Conservation (phyloP, 2,888 invertebrate species). For the Volucella bombylans region DNA sequence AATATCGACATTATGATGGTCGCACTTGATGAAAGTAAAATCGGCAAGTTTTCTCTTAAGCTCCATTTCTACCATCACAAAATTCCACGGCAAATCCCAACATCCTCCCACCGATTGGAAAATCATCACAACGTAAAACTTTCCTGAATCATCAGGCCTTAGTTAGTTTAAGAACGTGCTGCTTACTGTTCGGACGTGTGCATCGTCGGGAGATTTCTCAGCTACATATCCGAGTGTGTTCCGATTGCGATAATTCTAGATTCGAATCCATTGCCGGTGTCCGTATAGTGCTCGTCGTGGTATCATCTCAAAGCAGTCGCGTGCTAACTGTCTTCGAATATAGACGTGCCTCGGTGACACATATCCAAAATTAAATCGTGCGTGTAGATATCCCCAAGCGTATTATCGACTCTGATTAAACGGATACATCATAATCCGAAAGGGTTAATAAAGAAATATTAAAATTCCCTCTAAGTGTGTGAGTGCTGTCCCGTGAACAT, state of each 20-base stretch:
- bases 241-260: constrained; percentile 2
- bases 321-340: constrained; percentile 48
- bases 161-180: constrained; percentile 60
- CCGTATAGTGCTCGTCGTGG: constrained; percentile 7
- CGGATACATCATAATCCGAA: not conserved
- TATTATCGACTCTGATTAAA: constrained; percentile 25
- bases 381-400: not conserved
- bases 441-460: not conserved
- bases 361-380: not conserved
- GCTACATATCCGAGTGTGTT: constrained; percentile 3
- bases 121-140: constrained; percentile 25
- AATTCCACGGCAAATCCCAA: constrained; percentile 17
- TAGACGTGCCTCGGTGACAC: constrained; percentile 32
- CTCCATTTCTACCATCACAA: constrained; percentile 6
- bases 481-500: constrained; percentile 1
- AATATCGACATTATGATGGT: not conserved
- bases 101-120: not conserved
- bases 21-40: not conserved
- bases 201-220: not conserved
- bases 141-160: constrained; percentile 20
- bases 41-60: constrained; percentile 56
- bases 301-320: constrained; percentile 61
- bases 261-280: constrained; percentile 28
- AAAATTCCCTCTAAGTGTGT: constrained; percentile 1
- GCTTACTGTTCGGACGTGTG: constrained; percentile 42